Evolutionary conservation across 2,113 vertebrate species (phyloP).

Genomic region (Empidonax alnorum): DNA sequence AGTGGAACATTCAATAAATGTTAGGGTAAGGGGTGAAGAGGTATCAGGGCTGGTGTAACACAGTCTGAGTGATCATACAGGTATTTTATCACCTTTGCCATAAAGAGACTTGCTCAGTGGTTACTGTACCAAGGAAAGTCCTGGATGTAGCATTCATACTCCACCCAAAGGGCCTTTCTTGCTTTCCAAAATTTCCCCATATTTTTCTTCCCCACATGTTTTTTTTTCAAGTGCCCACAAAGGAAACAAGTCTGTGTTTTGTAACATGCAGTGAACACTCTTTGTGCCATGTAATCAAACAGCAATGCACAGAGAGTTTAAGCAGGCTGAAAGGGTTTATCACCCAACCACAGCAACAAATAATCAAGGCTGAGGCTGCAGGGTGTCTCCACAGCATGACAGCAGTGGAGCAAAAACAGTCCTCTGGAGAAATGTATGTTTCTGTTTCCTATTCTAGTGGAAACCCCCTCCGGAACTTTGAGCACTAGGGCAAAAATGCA

Average conservation of each 20-base stretch:
- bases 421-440: not conserved
- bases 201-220: not conserved
- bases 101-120: not conserved
- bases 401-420: fast-evolving
- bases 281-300: not conserved
- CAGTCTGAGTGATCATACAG: not conserved
- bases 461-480: not conserved
- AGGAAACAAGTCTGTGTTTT: not conserved
- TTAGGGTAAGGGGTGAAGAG: not conserved
- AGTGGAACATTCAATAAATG: not conserved
- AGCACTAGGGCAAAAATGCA: not conserved
- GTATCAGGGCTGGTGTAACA: not conserved
- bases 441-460: not conserved
- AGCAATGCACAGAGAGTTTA: not conserved
- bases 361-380: not conserved
- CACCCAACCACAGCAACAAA: not conserved
- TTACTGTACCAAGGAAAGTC: not conserved
- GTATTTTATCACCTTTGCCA: not conserved
- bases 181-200: not conserved
- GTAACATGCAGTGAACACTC: not conserved
- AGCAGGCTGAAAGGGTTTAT: not conserved
- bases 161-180: not conserved
- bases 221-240: not conserved
- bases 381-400: not conserved
- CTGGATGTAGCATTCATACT: not conserved